Evolutionary conservation across 2,113 vertebrate species (phyloP).

Genomic region (Apodemus speciosus): DNA sequence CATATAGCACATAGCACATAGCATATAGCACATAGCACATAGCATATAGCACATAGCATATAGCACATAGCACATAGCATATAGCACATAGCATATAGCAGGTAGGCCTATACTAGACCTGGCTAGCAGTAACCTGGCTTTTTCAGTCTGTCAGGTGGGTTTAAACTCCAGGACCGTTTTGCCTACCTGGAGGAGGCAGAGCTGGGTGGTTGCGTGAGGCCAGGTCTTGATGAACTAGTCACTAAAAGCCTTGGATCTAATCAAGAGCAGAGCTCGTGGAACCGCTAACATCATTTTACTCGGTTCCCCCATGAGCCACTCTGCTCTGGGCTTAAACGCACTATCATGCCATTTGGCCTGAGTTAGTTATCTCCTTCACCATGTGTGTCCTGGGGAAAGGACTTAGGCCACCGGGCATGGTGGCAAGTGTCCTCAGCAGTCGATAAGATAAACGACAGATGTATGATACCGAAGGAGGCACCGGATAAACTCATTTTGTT

Average conservation of each 20-base stretch:
- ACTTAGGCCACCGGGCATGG: not conserved
- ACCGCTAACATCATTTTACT: not conserved
- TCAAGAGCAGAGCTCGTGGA: not conserved
- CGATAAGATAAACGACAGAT: not conserved
- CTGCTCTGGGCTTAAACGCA: not conserved
- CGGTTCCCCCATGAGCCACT: not conserved
- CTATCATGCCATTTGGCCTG: not conserved
- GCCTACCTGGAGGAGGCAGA: slow-evolving; percentile 12
- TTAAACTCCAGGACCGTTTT: slow-evolving; percentile 52
- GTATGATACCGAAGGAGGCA: not conserved
- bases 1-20: no score
- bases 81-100: no score
- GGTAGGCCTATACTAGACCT: not conserved
- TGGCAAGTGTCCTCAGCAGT: not conserved
- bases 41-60: no score
- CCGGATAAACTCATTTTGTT: not conserved
- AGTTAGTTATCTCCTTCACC: not conserved
- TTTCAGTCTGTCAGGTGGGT: not conserved
- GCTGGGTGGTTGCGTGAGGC: not conserved
- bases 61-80: no score
- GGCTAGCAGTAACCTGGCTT: not conserved
- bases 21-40: no score
- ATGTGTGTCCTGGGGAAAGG: no score
- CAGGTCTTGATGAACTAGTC: slow-evolving; percentile 14
- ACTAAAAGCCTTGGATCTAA: slow-evolving; percentile 23